Conservation (phyloP, 1,140 invertebrate genomes). For the Penaeus japonicus region DNA sequence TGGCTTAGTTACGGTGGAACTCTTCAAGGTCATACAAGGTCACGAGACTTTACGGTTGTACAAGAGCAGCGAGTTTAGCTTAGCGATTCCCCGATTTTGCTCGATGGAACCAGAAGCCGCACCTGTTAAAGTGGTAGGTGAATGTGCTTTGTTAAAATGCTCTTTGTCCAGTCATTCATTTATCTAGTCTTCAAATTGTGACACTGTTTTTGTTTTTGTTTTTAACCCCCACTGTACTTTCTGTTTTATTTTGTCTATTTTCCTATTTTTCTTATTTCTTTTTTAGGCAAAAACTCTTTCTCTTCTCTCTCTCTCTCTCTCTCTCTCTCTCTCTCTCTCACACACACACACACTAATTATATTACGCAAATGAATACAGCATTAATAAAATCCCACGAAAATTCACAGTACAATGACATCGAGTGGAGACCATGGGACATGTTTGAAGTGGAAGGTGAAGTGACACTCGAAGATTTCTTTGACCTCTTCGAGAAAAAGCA, state of each 20-base stretch:
- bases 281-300: no score
- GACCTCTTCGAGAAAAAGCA: constrained; percentile 92
- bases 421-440: constrained; percentile 98
- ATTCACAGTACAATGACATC: constrained; percentile 81
- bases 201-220: no score
- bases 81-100: constrained; percentile 95
- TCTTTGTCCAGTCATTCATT: neutral
- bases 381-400: neutral
- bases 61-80: constrained; percentile 96
- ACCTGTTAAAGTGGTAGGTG: constrained; percentile 76
- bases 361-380: no score
- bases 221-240: no score
- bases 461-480: constrained; percentile 91
- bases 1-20: constrained; percentile 91
- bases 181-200: neutral
- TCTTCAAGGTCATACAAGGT: constrained; percentile 83
- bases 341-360: no score
- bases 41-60: constrained; percentile 76
- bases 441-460: constrained; percentile 92
- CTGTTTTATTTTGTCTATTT: no score
- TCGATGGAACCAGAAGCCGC: constrained; percentile 94
- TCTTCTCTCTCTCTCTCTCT: no score
- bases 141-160: no score
- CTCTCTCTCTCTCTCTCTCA: no score
- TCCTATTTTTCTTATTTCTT: no score